Evolutionary conservation across 2,888 invertebrate genomes (phyloP), one percentile per base, ranked within the genome.

Genomic region (Drepana falcataria): DNA sequence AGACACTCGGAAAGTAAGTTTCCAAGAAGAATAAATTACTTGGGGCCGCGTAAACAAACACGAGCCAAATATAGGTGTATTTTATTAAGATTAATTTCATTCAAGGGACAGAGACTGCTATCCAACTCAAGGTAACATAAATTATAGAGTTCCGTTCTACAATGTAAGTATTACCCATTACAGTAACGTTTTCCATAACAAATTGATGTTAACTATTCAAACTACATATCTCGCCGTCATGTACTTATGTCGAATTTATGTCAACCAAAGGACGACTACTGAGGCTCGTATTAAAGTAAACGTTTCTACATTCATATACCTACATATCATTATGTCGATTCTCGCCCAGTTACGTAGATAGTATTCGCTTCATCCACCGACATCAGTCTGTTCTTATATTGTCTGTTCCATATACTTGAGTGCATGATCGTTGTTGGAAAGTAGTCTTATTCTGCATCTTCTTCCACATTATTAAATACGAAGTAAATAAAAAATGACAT

Each of bases 1-100:
- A 66, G 68, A 68, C 65, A 65, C 65, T 69, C 66, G 63, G 55
- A 69, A 65, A 65, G 67, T 64, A 74, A 71, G 72, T 69, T 73
- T 69, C 65, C 56, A 61, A 68, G 68, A 66, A 65, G 71, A 75
- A 75, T 71, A 75, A 73, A 77, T 75, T 74, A 75, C 70, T 70
- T 68, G 68, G 62, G 59, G 61, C 63, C 62, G 63, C 71, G 61
- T 67, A 68, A 68, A 68, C 65, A 72, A 77, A 69, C 68, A 71
- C 59, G 61, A 55, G 57, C 76, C 75, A 73, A 74, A 78, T 76
- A 77, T 68, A 75, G 74, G 65, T 55, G 60, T 65, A 69, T 71
- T 68, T 69, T 69, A 75, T 75, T 73, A 72, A 71, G 64, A 73
- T 74, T 71, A 71, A 66, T 65, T 66, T 64, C 63, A 63, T 70